Base-by-base conservation (phyloP, 2,113 vertebrate genomes). In the Dicerorhinus sumatrensis region DNA sequence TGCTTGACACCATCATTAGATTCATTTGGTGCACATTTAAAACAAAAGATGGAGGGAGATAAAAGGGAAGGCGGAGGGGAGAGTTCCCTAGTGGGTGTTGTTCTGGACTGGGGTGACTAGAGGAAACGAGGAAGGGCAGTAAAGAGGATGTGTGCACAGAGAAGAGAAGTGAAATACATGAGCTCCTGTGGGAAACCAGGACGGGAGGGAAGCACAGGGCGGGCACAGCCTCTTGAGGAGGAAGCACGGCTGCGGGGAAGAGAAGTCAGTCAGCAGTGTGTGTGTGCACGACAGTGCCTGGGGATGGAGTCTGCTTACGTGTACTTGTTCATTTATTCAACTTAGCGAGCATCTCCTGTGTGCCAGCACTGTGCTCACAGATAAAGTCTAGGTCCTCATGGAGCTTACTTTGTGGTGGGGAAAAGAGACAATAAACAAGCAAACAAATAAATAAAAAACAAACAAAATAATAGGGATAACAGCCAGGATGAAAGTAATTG, bases 81-180 rank as follows among this genome's bases (percentile, higher is more conserved):
- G 11, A 0, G 8, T 36, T 51, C 29, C 17, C 27, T 25, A 0
- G n/a, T 36, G 67, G 60, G 72, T 1, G 0, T 1, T 25, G 62
- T 36, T 12, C n/a, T 36, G 42, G 54, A 51, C 60, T 58, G 12
- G 65, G 82, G n/a, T 42, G 65, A 23, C 14, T 0, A 27, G 36
- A 3, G 16, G n/a, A 60, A 70, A 65, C 18, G 62, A 70, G 42
- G 46, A 13, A 18, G 8, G 56, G 23, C 14, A 56, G 33, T 42
- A 39, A 58, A 39, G 51, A 6, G 7, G 29, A 67, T 8, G 17
- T 56, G 56, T n/a, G 39, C 39, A 17, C 0, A 12, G 36, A 27
- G 76, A 79, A 39, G 54, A 54, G 36, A 70, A 76, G 25, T 29
- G 11, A 60, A 4, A 20, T 6, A 31, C 0, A 1, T 2, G 14